Evolutionary conservation across 2,113 vertebrate species (phyloP), one percentile per base, ranked within the genome.

Genomic region (Nansenia antarctica): DNA sequence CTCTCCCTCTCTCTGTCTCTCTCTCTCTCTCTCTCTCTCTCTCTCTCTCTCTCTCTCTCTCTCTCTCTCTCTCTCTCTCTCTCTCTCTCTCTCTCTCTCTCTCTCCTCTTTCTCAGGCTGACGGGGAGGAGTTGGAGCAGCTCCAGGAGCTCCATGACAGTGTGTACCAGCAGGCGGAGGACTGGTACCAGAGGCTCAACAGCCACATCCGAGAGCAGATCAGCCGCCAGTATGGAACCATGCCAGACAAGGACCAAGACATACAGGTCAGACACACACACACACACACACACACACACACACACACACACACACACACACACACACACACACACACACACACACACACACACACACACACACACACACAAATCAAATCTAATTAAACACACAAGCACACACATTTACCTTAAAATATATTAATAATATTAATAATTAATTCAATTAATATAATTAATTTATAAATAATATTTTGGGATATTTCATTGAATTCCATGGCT

Each of bases 231-330:
- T 92, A 93, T 0, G 93, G 94, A 8, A 71, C 79, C 0, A 90
- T 95, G 87, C 95, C 95, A 0, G 90, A 93, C 5, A 94, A 87
- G 77, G 94, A 95, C 0, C 92, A 94, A 27, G 76, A 96, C 76
- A 94, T 96, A 69, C 95, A 97, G 94, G 95, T 96, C 95, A 97
- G 94, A 95, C 96, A 39, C 37, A 30, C 29, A 30, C 55, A 29
- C 24, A 27, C 0, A 57, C 53, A 57, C 26, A 29, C 53, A 27
- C 53, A 31, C 27, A 59, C 55, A 18, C 4, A 55, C 55, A 31
- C 12, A 58, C 55, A 31, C 26, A 31, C 29, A n/a, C n/a, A n/a
- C n/a, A n/a, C n/a, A n/a, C n/a, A n/a, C n/a, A n/a, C n/a, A 57
- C 27, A 30, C 54, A 15, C 26, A 5, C 54, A 11, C 54, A 15